Evolutionary conservation across 2,113 vertebrate genomes (phyloP).

Genomic region (Neotoma lepida): DNA sequence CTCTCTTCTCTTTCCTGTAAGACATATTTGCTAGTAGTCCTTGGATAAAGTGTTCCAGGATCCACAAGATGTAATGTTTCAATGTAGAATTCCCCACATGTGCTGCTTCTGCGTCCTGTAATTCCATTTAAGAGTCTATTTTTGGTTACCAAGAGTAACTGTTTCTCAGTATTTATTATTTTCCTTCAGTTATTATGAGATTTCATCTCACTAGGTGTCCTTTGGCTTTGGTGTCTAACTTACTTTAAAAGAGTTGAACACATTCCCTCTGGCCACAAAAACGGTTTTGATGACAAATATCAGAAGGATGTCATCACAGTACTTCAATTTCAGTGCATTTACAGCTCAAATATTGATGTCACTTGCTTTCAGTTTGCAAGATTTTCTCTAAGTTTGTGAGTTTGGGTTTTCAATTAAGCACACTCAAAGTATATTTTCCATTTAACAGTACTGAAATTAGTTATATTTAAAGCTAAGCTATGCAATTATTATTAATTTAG

Average conservation of each 20-base stretch:
- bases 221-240: not conserved
- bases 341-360: not conserved
- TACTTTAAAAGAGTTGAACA: not conserved
- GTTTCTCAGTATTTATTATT: conserved; percentile 13
- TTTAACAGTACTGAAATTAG: not conserved
- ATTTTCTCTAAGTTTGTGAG: not conserved
- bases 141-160: not conserved
- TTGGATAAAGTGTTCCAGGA: not conserved
- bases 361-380: conserved; percentile 18
- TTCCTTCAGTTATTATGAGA: not conserved
- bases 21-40: not conserved
- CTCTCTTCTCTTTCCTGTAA: not conserved
- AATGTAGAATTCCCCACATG: not conserved
- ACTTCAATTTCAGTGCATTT: not conserved
- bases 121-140: not conserved
- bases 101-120: not conserved
- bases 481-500: conserved; percentile 52
- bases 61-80: not conserved
- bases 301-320: not conserved
- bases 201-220: conserved; percentile 15
- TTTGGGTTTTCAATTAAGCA: conserved; percentile 39
- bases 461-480: conserved; percentile 42
- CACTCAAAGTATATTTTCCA: not conserved
- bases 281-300: conserved; percentile 1
- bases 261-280: conserved; percentile 22